Evolutionary conservation across 2,888 invertebrate species (phyloP).

Genomic region (Dioctria rufipes): DNA sequence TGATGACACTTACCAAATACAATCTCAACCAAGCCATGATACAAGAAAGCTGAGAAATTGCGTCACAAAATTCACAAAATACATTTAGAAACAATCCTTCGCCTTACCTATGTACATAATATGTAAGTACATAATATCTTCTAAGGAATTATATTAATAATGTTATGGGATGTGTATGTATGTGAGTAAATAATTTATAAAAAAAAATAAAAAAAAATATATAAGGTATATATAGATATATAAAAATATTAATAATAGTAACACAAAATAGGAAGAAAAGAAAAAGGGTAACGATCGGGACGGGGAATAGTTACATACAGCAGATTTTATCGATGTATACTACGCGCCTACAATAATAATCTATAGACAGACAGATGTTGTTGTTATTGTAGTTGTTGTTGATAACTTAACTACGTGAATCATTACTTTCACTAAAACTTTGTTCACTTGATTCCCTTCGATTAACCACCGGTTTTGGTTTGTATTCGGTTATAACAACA

Average conservation of each 20-base stretch:
- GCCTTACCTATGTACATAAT: no score
- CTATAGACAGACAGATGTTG: background rate
- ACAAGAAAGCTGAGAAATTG: no score
- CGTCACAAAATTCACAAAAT: no score
- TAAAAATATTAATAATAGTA: background rate
- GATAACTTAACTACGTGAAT: slow-evolving; percentile 70
- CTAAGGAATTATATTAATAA: no score
- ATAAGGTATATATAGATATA: slow-evolving; percentile 15
- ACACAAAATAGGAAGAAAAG: background rate
- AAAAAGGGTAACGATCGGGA: no score
- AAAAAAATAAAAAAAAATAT: slow-evolving; percentile 18
- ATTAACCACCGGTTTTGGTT: slow-evolving; percentile 77
- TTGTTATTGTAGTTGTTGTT: slow-evolving; percentile 15
- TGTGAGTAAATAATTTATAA: background rate
- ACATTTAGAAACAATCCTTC: no score
- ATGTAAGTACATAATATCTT: no score
- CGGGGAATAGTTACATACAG: no score
- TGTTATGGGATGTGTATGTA: no score
- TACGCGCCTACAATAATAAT: background rate
- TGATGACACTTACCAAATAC: slow-evolving; percentile 24
- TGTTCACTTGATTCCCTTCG: slow-evolving; percentile 70
- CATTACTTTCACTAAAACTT: slow-evolving; percentile 72
- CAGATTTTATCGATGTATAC: no score
- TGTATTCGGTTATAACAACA: slow-evolving; percentile 96
- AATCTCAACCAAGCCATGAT: no score